Base-by-base conservation (phyloP, 2,888 invertebrate genomes). In the Parochlus steinenii region DNA sequence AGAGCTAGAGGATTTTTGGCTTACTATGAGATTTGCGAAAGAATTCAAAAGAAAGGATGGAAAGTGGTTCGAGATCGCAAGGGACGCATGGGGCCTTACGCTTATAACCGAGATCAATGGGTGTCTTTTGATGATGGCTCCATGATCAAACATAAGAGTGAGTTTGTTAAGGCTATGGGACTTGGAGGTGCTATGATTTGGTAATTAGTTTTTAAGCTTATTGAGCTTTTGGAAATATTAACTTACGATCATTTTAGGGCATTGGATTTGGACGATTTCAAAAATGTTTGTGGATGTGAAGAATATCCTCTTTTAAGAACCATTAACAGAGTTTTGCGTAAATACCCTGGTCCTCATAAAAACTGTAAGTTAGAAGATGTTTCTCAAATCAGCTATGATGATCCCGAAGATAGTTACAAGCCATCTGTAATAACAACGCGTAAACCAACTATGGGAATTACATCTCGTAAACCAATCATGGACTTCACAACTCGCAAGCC, bases 181-280 rank as follows among this genome's bases (percentile, higher is more conserved):
- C 62, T 90, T 4, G 87, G 78, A 11, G 87, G 87, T 22, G 77
- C 77, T 26, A 87, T 87, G 86, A 74, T 85, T 15, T 89, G 87
- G 87, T 34, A 15, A 27, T 6, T 14, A 11, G 24, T 11, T n/a
- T 25, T 33, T 15, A 26, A 2, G 2, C 2, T 3, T 4, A 22
- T 12, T 19, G 19, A 2, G 3, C 19, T 3, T 3, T 15, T 32
- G 32, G n/a, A 31, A 29, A 8, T 19, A 10, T 15, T 12, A 27
- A 10, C 4, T 29, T 7, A 12, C 15, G 12, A 11, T 16, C 11
- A 12, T 28, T 28, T 22, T 10, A 34, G 34, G 34, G 80, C 87
- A 0, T 58, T 87, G 10, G 87, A 87, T 55, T 58, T 87, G 37
- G 87, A 89, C 48, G 87, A 89, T 54, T 87, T 87, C 50, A 74